Percentiles rank a stretch among this genome's conserved stretches.
Evolutionary conservation across 2,888 invertebrate genomes (phyloP).

Genomic region (Dermolepida albohirtum): DNA sequence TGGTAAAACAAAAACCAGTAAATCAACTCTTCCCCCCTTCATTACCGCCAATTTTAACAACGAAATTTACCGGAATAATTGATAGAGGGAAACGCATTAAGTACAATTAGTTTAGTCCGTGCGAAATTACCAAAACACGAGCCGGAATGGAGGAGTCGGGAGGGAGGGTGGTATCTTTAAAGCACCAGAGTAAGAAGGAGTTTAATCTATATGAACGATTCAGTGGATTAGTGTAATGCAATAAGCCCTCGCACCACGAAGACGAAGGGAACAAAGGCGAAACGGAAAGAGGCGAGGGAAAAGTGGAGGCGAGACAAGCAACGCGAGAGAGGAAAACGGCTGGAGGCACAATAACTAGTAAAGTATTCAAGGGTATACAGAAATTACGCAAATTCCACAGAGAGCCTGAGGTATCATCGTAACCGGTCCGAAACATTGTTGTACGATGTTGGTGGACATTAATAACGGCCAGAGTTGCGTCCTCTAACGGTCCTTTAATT

Average conservation of each 20-base stretch:
- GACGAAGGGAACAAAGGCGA: background rate
- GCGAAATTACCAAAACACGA: background rate
- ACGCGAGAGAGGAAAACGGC: too few species aligned
- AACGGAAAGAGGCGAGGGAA: too few species aligned
- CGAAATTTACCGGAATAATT: conserved; percentile 13
- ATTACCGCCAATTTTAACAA: conserved; percentile 1
- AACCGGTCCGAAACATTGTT: background rate
- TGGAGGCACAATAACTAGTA: too few species aligned
- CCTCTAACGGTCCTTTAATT: conserved; percentile 3
- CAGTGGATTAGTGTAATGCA: conserved; percentile 6
- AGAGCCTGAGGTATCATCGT: conserved; percentile 3
- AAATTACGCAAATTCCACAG: conserved; percentile 4
- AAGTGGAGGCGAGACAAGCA: too few species aligned
- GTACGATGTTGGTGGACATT: background rate
- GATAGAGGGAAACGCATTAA: conserved; percentile 6
- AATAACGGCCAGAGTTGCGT: conserved; percentile 7
- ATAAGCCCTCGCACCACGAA: background rate
- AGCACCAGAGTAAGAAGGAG: too few species aligned
- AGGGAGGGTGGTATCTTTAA: too few species aligned
- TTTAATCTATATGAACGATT: conserved; percentile 5
- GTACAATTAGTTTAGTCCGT: conserved; percentile 1
- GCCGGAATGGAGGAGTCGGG: too few species aligned
- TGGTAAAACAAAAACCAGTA: conserved; percentile 3
- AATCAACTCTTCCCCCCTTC: background rate
- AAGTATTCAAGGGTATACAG: background rate